Evolutionary conservation across 2,888 invertebrate genomes (phyloP).

Genomic region (Euclidia mi): DNA sequence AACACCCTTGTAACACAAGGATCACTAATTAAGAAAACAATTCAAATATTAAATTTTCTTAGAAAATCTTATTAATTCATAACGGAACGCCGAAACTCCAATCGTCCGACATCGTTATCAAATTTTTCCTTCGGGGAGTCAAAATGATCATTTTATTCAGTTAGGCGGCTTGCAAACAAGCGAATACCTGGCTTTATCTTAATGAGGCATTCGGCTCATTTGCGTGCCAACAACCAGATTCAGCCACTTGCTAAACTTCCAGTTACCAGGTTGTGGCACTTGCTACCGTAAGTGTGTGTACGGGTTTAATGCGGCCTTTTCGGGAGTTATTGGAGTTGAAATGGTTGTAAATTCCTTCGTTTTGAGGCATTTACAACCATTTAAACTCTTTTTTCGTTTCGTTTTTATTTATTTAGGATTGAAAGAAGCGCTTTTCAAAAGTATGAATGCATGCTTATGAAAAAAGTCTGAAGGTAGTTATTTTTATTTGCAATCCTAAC

Average conservation of each 20-base stretch:
- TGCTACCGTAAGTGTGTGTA: constrained; percentile 32
- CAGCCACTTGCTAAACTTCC: constrained; percentile 28
- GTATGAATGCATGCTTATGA: too few relatives aligned
- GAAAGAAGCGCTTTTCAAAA: too few relatives aligned
- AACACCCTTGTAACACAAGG: too few relatives aligned
- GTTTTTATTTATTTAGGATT: neutral
- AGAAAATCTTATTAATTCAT: constrained; percentile 1
- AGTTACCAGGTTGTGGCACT: constrained; percentile 32
- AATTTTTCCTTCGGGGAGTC: constrained; percentile 21
- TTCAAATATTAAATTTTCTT: too few relatives aligned
- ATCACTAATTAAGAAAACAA: too few relatives aligned
- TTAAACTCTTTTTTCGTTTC: neutral
- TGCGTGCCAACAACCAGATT: constrained; percentile 45
- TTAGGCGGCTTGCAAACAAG: constrained; percentile 41
- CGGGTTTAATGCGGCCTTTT: constrained; percentile 43
- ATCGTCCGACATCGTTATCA: constrained; percentile 15
- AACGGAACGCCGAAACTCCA: constrained; percentile 12
- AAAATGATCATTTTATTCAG: constrained; percentile 47
- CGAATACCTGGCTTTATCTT: constrained; percentile 36
- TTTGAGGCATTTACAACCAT: too few relatives aligned
- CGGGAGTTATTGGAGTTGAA: constrained; percentile 20
- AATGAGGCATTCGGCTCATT: constrained; percentile 51
- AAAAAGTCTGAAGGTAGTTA: too few relatives aligned
- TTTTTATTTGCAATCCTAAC: too few relatives aligned
- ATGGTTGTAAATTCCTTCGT: constrained; percentile 7